Percentiles rank a stretch among this genome's conserved stretches.
Evolutionary conservation across 2,797 vertebrate genomes (phyloP).

Genomic region (Synaphobranchus kaupii): DNA sequence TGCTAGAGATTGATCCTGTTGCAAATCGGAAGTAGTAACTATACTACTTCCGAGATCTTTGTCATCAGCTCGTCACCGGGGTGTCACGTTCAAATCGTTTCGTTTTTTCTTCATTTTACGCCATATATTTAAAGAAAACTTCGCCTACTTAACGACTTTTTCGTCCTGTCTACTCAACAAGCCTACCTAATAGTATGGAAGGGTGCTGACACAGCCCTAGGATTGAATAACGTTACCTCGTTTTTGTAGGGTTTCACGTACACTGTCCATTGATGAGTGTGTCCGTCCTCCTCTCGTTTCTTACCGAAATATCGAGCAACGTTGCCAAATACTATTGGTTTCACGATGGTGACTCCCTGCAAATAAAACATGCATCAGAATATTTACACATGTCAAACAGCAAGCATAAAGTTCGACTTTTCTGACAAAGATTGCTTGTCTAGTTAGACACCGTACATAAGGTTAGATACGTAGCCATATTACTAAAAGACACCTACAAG

Average conservation of each 20-base stretch:
- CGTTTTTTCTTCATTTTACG: no score
- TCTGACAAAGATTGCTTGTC: not conserved
- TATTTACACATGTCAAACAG: not conserved
- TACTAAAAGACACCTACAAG: not conserved
- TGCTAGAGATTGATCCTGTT: no score
- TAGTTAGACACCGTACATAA: not conserved
- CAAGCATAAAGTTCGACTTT: not conserved
- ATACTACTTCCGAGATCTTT: no score
- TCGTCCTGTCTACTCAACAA: no score
- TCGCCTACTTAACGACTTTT: no score
- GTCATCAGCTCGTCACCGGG: no score
- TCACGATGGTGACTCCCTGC: conserved; percentile 95
- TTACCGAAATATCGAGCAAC: conserved; percentile 96
- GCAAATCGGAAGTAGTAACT: no score
- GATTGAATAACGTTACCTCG: conserved; percentile 74
- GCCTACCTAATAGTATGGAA: no score
- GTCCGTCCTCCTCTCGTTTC: conserved; percentile 94
- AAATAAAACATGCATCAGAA: not conserved
- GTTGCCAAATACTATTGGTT: conserved; percentile 96
- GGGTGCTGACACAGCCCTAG: no score
- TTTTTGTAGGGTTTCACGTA: conserved; percentile 97
- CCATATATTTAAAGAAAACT: no score
- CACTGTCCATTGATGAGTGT: conserved; percentile 97
- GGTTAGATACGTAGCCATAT: not conserved
- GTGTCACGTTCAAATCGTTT: no score